Evolutionary conservation across 2,113 vertebrate genomes (phyloP), one percentile per base, ranked within the genome.

Genomic region (Saccopteryx bilineata): DNA sequence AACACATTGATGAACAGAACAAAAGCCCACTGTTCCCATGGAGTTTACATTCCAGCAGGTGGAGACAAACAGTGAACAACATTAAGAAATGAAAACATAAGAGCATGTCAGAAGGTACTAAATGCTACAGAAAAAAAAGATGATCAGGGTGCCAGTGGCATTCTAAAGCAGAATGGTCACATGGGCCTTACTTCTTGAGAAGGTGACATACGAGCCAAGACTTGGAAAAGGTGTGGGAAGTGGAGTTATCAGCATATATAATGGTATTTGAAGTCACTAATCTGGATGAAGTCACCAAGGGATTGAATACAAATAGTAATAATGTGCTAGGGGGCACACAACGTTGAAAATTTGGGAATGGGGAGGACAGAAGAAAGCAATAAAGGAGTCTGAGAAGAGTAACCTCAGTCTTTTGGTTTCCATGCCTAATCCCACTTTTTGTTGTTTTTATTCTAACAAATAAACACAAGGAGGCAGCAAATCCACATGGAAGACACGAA

Each of bases 401-500:
- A 84, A 88, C 18, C n/a, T 63, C 54, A 9, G 48, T 61, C 12
- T 87, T 31, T 72, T 60, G 18, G 33, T 83, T 84, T 96, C 56
- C 17, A 31, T 3, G 12, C 12, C 56, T 50, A 87, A 76, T 61
- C 31, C 23, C 33, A 28, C 24, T 87, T 91, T 91, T 76, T 81
- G 69, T 69, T 80, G 85, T 95, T 90, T 85, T 94, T 66, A 92
- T n/a, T 94, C 39, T 65, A 87, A 82, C 17, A 94, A 74, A 68
- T 61, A 5, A 97, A 96, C 98, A 98, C 96, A 97, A 97, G 98
- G 97, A 98, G 97, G 97, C 98, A 97, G 98, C 93, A 98, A 96
- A 98, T 50, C 93, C 65, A 82, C 88, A 92, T 48, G 87, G 96
- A 97, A 97, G 75, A 68, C 46, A 86, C 23, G 80, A 97, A 97